These are phyloP conservation scores for Ectemnius cavifrons DNA, from an alignment of 2,888 invertebrate genomes.

Conservation along the genomic window DNA sequence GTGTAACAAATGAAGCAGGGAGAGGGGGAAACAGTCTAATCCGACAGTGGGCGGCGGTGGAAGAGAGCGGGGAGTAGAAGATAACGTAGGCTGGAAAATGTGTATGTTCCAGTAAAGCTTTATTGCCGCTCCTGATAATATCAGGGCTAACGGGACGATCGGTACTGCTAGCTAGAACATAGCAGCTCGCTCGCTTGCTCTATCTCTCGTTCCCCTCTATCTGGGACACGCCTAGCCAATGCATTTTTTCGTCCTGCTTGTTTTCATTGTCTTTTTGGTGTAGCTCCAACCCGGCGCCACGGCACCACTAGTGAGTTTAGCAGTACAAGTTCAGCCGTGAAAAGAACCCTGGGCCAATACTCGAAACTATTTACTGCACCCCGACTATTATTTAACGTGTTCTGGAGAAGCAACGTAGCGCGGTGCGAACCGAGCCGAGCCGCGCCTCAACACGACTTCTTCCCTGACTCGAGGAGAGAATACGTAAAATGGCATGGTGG, in stretches of 20 bases:
- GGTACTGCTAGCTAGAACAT: not conserved
- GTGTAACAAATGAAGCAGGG: not conserved
- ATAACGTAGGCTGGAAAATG: conserved; percentile 8
- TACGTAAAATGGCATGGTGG: conserved; percentile 1
- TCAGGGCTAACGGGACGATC: conserved; percentile 3
- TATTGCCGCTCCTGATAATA: conserved; percentile 7
- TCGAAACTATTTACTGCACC: conserved; percentile 19
- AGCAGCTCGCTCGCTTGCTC: not conserved
- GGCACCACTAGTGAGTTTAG: not conserved
- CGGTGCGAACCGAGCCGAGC: not conserved
- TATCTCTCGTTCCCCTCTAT: not conserved
- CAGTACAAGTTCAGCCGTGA: conserved; percentile 7
- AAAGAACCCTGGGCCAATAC: conserved; percentile 4
- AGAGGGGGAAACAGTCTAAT: not conserved
- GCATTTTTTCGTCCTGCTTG: not conserved
- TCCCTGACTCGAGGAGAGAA: not conserved
- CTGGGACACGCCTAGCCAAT: not conserved
- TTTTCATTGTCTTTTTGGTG: not conserved
- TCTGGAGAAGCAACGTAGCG: conserved; percentile 10
- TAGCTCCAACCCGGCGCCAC: not conserved
- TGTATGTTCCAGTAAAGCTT: conserved; percentile 6
- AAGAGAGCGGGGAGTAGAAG: not conserved
- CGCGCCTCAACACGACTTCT: not conserved
- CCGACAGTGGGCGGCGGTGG: not conserved
- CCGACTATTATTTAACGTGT: conserved; percentile 27